phyloP scores from a whole-genome alignment of 2,888 invertebrate species.

The Tupiocoris notatus region DNA sequence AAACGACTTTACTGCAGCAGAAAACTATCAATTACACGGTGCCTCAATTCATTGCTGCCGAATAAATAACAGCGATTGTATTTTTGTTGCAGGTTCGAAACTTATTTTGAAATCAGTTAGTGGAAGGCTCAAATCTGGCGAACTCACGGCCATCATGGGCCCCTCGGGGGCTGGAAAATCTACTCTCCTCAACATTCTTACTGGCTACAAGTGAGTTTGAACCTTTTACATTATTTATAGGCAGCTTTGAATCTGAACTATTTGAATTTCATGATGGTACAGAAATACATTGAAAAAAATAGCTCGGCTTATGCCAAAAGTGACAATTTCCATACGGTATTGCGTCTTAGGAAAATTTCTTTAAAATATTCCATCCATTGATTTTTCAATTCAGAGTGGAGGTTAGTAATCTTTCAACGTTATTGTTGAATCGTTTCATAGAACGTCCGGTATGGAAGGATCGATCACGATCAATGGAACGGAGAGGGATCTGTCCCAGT shows the following conservation, averaged over 20 bases:
- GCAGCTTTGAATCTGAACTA: too few relatives aligned
- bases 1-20: too few relatives aligned
- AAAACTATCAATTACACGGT: too few relatives aligned
- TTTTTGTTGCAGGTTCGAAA: slow-evolving; percentile 69
- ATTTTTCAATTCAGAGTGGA: too few relatives aligned
- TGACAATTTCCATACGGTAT: too few relatives aligned
- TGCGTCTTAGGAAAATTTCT: too few relatives aligned
- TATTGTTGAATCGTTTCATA: too few relatives aligned
- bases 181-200: slow-evolving; percentile 88
- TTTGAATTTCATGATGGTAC: neutral
- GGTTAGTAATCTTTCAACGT: too few relatives aligned
- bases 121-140: slow-evolving; percentile 82
- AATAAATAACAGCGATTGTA: too few relatives aligned
- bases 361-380: too few relatives aligned
- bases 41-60: too few relatives aligned
- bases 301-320: neutral
- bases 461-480: slow-evolving; percentile 82
- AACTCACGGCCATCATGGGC: slow-evolving; percentile 95
- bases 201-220: slow-evolving; percentile 93
- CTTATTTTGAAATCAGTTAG: slow-evolving; percentile 86
- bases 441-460: slow-evolving; percentile 77
- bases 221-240: too few relatives aligned
- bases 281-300: neutral
- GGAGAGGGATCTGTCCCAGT: slow-evolving; percentile 78
- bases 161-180: slow-evolving; percentile 95